Base-by-base conservation (phyloP, 2,888 invertebrate genomes). In the Mythimna albipuncta region DNA sequence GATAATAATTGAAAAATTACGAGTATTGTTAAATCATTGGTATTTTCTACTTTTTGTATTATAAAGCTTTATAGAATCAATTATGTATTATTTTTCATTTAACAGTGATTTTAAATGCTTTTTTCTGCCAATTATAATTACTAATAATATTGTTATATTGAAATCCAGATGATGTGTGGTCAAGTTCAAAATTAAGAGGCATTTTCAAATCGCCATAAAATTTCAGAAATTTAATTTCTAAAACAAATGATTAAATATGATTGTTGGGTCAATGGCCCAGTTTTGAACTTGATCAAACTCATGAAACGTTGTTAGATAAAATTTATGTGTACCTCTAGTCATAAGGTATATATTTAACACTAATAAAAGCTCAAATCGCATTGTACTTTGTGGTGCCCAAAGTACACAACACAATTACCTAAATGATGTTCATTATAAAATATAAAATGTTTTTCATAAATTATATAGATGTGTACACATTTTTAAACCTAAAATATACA, bases 311-410 rank as follows among this genome's bases (percentile, higher is more conserved):
- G 9, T 57, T 65, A 55, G 44, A 41, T 69, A 50, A 38, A 73
- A 52, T 68, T 4, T 70, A 69, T 7, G 72, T 72, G 58, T 73
- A 78, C 70, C 59, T 87, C 88, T 90, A 89, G 89, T 89, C 88
- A 85, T 89, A 90, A 90, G 88, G 73, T 73, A 76, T 81, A 62
- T 75, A 70, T 69, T 66, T 75, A 69, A 72, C 47, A 72, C 6
- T 58, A 83, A 79, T 67, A 64, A 72, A 81, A 83, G 77, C 78
- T 81, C 80, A 79, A 81, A 41, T 79, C 9, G 32, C 67, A 74
- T 69, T 62, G 68, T 67, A 77, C 44, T 75, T 79, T 57, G 66
- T 69, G 66, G 74, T 73, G 73, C 52, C 57, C 54, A 35, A 72
- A 72, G 73, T 58, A 59, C 69, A 75, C 74, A 73, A 55, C 21